These are phyloP conservation scores for Phrynosoma blainvillii DNA, from an alignment of 2,113 vertebrate species.

Conservation along the genomic window DNA sequence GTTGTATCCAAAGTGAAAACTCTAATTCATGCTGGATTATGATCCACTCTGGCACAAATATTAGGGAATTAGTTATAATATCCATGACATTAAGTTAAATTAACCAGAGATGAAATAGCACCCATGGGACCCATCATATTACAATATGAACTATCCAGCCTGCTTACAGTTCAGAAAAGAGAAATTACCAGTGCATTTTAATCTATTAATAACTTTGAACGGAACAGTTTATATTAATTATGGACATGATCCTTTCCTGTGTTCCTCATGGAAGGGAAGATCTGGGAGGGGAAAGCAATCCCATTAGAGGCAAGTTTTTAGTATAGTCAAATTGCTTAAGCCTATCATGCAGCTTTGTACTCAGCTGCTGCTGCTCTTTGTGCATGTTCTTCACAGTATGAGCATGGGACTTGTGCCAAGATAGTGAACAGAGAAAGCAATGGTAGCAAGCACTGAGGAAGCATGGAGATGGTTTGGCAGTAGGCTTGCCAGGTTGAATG, in stretches of 20 bases:
- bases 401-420: background rate
- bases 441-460: background rate
- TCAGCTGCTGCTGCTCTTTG: background rate
- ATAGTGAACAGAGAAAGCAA: background rate
- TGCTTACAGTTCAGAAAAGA: conserved; percentile 1
- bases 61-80: conserved; percentile 21
- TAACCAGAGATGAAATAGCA: conserved; percentile 15
- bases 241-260: background rate
- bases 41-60: conserved; percentile 14
- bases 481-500: no score
- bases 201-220: background rate
- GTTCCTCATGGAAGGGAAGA: background rate
- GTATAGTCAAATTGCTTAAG: no score
- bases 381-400: background rate
- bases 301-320: background rate
- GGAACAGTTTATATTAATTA: background rate
- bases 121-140: background rate
- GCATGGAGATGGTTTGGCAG: no score
- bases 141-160: background rate
- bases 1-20: conserved; percentile 19
- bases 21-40: conserved; percentile 31
- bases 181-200: background rate
- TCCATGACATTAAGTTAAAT: conserved; percentile 27
- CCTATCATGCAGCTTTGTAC: background rate
- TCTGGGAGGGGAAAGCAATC: background rate